Conservation (phyloP, 1,140 invertebrate species). For the Eulimnadia texana region DNA sequence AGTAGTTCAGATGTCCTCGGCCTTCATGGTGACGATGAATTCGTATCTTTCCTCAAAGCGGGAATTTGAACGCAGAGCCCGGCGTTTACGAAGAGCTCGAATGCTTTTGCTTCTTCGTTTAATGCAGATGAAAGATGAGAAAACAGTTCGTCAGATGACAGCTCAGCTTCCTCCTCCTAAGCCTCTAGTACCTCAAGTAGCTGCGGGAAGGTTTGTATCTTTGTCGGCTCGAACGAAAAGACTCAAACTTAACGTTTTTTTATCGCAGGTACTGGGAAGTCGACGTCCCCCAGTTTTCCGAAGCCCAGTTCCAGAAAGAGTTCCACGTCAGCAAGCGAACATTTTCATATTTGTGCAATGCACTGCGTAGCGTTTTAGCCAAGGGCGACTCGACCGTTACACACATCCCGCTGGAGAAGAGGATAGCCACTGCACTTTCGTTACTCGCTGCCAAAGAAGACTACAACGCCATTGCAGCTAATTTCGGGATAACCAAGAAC, state of each 20-base stretch:
- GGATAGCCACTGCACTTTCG: slow-evolving; percentile 8
- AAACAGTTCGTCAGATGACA: not conserved
- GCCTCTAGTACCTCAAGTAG: not conserved
- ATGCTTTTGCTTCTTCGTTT: slow-evolving; percentile 13
- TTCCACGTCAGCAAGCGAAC: slow-evolving; percentile 15
- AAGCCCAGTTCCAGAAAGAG: slow-evolving; percentile 16
- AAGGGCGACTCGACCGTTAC: slow-evolving; percentile 6
- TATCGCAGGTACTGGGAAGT: slow-evolving; percentile 10
- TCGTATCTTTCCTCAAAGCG: slow-evolving; percentile 8
- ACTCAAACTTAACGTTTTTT: not conserved
- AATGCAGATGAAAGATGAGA: slow-evolving; percentile 10
- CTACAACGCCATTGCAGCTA: slow-evolving; percentile 7
- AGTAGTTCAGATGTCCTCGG: slow-evolving; percentile 11
- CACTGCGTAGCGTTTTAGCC: slow-evolving; percentile 5
- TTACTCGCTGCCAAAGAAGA: slow-evolving; percentile 13
- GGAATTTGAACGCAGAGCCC: slow-evolving; percentile 11
- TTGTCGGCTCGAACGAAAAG: too few relatives aligned
- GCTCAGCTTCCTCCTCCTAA: not conserved
- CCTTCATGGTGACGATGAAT: slow-evolving; percentile 11
- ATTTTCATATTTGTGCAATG: slow-evolving; percentile 12
- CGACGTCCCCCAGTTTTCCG: slow-evolving; percentile 11
- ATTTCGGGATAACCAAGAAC: slow-evolving; percentile 13
- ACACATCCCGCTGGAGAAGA: slow-evolving; percentile 12
- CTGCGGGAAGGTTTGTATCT: not conserved
- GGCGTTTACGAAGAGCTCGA: slow-evolving; percentile 10